A percentile compares a stretch with the other conserved stretches of the same genome.
Evolutionary conservation across 2,888 invertebrate genomes (phyloP).

Genomic region (Scrobipalpa costella): DNA sequence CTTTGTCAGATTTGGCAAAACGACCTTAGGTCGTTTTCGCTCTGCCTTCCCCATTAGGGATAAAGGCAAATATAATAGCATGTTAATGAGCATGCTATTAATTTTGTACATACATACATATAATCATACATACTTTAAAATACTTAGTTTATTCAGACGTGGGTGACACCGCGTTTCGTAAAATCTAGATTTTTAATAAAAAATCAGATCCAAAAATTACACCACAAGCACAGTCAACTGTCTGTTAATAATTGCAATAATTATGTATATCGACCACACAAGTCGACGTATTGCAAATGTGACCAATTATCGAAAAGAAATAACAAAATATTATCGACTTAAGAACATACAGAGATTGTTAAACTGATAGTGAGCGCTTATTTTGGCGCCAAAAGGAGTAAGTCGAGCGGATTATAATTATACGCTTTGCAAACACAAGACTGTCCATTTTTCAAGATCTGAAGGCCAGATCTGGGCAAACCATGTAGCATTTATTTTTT

Average conservation of each 20-base stretch:
- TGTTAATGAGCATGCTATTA: no score
- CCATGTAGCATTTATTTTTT: background rate
- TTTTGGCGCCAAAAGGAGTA: background rate
- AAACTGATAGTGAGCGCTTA: constrained; percentile 9
- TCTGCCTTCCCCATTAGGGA: no score
- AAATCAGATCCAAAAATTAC: no score
- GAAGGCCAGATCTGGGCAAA: background rate
- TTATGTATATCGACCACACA: constrained; percentile 8
- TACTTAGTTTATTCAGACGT: no score
- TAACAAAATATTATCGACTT: constrained; percentile 7
- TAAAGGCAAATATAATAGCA: no score
- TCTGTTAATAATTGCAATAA: no score
- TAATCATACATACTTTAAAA: no score
- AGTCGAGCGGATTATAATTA: background rate
- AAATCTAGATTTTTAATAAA: no score
- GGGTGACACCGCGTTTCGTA: no score
- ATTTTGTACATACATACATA: no score
- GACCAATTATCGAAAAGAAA: constrained; percentile 19
- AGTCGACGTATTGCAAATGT: background rate
- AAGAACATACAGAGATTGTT: constrained; percentile 1
- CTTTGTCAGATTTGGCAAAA: no score
- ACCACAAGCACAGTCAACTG: background rate
- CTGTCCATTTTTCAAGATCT: background rate
- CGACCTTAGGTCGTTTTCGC: no score
- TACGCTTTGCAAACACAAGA: constrained; percentile 11